Conservation (phyloP, 2,888 invertebrate species). For the Sycophila texana region DNA sequence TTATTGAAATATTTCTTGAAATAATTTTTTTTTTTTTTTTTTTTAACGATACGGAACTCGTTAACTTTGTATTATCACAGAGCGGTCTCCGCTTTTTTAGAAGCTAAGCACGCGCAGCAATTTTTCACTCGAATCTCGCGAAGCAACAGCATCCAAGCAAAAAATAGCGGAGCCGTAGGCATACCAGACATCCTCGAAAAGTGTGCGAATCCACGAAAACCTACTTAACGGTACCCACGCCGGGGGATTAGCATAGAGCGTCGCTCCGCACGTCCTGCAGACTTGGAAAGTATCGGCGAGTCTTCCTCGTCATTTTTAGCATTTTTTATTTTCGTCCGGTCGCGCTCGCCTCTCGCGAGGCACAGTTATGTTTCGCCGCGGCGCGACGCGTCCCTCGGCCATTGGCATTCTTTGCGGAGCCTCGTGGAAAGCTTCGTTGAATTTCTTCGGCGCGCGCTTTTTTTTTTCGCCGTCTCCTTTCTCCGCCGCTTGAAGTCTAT, state of each 20-base stretch:
- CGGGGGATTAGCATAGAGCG: conserved; percentile 37
- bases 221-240: conserved; percentile 6
- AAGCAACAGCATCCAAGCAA: too few species aligned
- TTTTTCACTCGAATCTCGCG: too few species aligned
- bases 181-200: not conserved
- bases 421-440: not conserved
- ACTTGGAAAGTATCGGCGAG: conserved; percentile 31
- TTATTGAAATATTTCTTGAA: too few species aligned
- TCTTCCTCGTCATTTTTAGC: not conserved
- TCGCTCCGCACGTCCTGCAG: not conserved
- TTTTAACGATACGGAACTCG: too few species aligned
- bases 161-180: not conserved
- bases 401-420: not conserved
- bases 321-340: not conserved
- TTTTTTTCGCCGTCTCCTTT: conserved; percentile 27
- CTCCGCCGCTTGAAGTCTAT: conserved; percentile 23
- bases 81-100: too few species aligned
- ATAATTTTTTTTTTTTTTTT: too few species aligned
- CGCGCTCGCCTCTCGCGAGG: conserved; percentile 7
- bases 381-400: not conserved
- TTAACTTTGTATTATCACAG: too few species aligned
- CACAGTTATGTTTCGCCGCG: conserved; percentile 32
- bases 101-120: too few species aligned
- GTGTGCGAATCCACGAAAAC: conserved; percentile 12
- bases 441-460: conserved; percentile 1